phyloP scores from a whole-genome alignment of 2,888 invertebrate genomes.

The Diadromus collaris region DNA sequence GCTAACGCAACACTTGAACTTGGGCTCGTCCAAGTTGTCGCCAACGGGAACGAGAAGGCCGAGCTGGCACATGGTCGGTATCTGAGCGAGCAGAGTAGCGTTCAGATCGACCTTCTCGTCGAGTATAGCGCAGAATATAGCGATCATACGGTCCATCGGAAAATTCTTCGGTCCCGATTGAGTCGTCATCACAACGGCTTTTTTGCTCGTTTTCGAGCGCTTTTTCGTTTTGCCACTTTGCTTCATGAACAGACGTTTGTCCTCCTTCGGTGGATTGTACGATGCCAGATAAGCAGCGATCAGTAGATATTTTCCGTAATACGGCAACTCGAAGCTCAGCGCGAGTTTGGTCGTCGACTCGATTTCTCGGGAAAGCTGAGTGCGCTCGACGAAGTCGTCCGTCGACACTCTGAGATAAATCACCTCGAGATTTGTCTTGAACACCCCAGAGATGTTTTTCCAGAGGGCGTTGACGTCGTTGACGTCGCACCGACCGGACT shows the following conservation, averaged over 20 bases:
- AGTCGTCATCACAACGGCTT: slow-evolving; percentile 83
- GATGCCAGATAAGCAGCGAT: slow-evolving; percentile 96
- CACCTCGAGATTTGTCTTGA: slow-evolving; percentile 88
- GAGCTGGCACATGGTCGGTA: slow-evolving; percentile 92
- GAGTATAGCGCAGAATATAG: slow-evolving; percentile 94
- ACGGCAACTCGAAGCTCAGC: slow-evolving; percentile 89
- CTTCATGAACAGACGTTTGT: slow-evolving; percentile 93
- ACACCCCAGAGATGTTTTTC: slow-evolving; percentile 89
- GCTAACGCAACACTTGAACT: slow-evolving; percentile 93
- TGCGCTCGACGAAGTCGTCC: slow-evolving; percentile 69
- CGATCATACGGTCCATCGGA: slow-evolving; percentile 89
- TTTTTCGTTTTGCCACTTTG: slow-evolving; percentile 88
- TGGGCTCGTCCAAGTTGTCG: slow-evolving; percentile 89
- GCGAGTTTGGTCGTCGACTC: slow-evolving; percentile 76
- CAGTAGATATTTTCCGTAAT: slow-evolving; percentile 93
- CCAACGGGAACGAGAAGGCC: slow-evolving; percentile 88
- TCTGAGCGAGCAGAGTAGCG: slow-evolving; percentile 92
- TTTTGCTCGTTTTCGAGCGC: slow-evolving; percentile 79
- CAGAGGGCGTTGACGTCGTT: slow-evolving; percentile 88
- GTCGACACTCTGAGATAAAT: slow-evolving; percentile 86
- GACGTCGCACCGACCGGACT: slow-evolving; percentile 84
- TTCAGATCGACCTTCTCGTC: slow-evolving; percentile 93
- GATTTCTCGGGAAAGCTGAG: slow-evolving; percentile 72
- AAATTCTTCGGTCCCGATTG: slow-evolving; percentile 93
- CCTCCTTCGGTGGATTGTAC: slow-evolving; percentile 94